Evolutionary conservation across 2,888 invertebrate genomes (phyloP).

Genomic region (Plebejus melissa): DNA sequence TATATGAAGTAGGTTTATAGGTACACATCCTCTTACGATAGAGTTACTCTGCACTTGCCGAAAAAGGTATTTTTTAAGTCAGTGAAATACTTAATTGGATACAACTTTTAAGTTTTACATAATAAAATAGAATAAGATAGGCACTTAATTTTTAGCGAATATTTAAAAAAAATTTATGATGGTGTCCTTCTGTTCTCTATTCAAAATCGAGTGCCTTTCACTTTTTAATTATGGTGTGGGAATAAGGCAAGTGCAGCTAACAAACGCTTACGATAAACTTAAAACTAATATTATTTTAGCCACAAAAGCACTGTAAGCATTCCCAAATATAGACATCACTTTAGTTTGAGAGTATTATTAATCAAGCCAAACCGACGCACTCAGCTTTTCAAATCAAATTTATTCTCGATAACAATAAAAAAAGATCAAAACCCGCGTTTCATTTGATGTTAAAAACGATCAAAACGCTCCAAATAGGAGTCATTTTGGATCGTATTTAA

Average conservation of each 20-base stretch:
- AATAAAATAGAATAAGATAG: not conserved
- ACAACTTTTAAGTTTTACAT: not conserved
- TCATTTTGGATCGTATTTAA: too few species aligned
- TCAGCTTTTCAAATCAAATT: not conserved
- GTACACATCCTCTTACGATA: slow-evolving; percentile 61
- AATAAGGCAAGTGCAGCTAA: slow-evolving; percentile 41
- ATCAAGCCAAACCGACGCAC: slow-evolving; percentile 46
- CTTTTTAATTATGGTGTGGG: not conserved
- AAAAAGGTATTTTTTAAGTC: not conserved
- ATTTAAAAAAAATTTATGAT: not conserved
- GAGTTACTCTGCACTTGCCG: slow-evolving; percentile 44
- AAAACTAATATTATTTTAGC: slow-evolving; percentile 61
- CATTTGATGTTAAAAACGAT: too few species aligned
- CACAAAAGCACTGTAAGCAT: slow-evolving; percentile 71
- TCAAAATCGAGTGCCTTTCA: not conserved
- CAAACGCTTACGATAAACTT: slow-evolving; percentile 55
- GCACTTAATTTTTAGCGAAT: not conserved
- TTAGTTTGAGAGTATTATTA: slow-evolving; percentile 59
- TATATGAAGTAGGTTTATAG: slow-evolving; percentile 52
- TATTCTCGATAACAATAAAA: not conserved
- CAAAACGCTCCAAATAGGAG: too few species aligned
- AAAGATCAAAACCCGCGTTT: too few species aligned
- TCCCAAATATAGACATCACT: slow-evolving; percentile 55
- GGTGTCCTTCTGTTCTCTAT: not conserved
- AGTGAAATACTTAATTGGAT: not conserved